phyloP scores from a whole-genome alignment of 2,888 invertebrate genomes.

The Galeruca laticollis region DNA sequence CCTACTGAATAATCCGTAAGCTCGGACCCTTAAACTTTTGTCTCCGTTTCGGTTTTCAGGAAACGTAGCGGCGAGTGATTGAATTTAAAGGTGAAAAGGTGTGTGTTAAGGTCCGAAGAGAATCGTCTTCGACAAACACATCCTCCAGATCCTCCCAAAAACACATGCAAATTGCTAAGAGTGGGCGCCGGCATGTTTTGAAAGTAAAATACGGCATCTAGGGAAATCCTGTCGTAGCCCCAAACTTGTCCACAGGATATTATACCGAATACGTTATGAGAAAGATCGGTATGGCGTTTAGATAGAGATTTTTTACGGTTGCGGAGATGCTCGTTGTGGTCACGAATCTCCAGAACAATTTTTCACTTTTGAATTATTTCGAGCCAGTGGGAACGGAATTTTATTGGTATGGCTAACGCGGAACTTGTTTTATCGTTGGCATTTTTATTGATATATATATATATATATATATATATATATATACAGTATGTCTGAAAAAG shows the following conservation, averaged over 20 bases:
- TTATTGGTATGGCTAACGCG: constrained; percentile 30
- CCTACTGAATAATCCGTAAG: constrained; percentile 11
- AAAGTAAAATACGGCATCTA: constrained; percentile 60
- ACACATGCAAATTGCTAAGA: constrained; percentile 58
- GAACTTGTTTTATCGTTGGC: constrained; percentile 28
- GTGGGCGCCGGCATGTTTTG: constrained; percentile 51
- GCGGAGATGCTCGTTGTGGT: constrained; percentile 23
- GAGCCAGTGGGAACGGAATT: constrained; percentile 31
- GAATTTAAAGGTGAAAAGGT: constrained; percentile 41
- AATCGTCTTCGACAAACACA: constrained; percentile 42
- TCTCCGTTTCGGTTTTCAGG: constrained; percentile 30
- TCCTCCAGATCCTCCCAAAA: constrained; percentile 38
- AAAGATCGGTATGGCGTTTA: constrained; percentile 38
- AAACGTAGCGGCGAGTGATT: constrained; percentile 35
- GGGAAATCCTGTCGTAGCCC: constrained; percentile 56
- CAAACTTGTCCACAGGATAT: constrained; percentile 52
- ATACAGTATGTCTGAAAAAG: neutral
- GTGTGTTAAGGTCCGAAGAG: constrained; percentile 34
- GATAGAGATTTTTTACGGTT: constrained; percentile 37
- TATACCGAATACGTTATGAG: constrained; percentile 42
- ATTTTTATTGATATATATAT: constrained; percentile 31
- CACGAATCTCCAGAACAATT: constrained; percentile 36
- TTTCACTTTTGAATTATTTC: constrained; percentile 41
- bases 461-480: neutral
- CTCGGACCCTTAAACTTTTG: constrained; percentile 28